A percentile compares a stretch with the other conserved stretches of the same genome.
Conservation (phyloP, 2,888 invertebrate species). For the Nineta flava region DNA sequence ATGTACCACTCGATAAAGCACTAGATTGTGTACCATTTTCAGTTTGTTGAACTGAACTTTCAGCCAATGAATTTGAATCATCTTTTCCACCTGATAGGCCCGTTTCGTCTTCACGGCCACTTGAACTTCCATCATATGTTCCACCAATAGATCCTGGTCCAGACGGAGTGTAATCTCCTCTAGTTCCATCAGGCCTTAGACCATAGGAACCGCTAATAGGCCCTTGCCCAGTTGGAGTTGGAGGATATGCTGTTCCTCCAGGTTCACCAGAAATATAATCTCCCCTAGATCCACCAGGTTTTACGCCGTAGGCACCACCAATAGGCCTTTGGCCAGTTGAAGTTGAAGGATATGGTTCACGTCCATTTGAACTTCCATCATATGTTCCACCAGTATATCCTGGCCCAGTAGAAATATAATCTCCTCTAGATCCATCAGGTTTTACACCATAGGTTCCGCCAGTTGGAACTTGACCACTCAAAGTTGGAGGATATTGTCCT, state of each 20-base stretch:
- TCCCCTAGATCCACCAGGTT: too few species aligned
- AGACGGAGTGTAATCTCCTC: too few species aligned
- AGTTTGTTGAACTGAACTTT: conserved; percentile 40
- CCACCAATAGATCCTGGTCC: too few species aligned
- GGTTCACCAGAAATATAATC: conserved; percentile 49
- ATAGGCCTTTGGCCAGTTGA: conserved; percentile 70
- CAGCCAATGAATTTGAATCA: conserved; percentile 59
- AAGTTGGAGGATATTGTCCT: neutral
- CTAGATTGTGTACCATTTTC: conserved; percentile 53
- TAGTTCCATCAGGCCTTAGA: conserved; percentile 17
- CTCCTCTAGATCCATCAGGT: conserved; percentile 56
- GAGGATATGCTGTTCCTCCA: conserved; percentile 63
- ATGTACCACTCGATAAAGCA: conserved; percentile 62
- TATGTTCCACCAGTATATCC: conserved; percentile 50
- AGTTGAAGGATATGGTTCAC: conserved; percentile 35
- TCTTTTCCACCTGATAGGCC: conserved; percentile 17
- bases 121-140: neutral
- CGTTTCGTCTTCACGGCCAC: neutral
- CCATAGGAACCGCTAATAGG: conserved; percentile 58
- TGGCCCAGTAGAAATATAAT: conserved; percentile 44
- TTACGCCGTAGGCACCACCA: conserved; percentile 54
- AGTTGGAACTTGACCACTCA: neutral
- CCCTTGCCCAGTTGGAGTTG: conserved; percentile 52
- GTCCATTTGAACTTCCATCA: conserved; percentile 60
- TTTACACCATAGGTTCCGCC: neutral